Percentiles rank a stretch among this genome's conserved stretches.
These are phyloP conservation scores for Cavia aperea DNA, from an alignment of 2,113 vertebrate genomes.

Conservation along the genomic window DNA sequence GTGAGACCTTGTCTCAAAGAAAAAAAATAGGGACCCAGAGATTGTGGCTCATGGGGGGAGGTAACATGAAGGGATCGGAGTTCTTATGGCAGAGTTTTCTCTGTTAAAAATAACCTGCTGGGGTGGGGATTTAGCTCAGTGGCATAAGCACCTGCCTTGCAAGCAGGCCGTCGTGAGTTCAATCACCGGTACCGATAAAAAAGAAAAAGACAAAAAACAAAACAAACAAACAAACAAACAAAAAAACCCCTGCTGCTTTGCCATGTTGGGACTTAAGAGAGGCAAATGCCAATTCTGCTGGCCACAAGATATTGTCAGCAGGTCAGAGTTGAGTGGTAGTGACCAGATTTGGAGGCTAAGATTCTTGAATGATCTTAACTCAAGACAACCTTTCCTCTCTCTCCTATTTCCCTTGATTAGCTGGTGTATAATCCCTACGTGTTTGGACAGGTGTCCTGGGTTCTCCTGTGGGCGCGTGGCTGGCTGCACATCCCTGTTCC, in stretches of 20 bases:
- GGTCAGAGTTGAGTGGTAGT: background rate
- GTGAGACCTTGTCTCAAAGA: background rate
- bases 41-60: background rate
- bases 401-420: background rate
- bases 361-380: background rate
- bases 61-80: no score
- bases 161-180: no score
- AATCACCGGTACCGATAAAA: no score
- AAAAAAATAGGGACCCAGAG: background rate
- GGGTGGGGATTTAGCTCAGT: no score
- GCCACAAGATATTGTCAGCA: background rate
- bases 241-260: background rate
- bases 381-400: background rate
- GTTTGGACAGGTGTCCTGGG: background rate
- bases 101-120: no score
- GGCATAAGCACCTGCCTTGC: no score
- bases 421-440: accelerated
- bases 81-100: background rate
- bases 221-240: no score
- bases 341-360: background rate
- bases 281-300: background rate
- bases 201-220: no score
- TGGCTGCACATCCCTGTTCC: background rate
- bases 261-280: background rate
- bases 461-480: background rate